phyloP scores from a whole-genome alignment of 2,888 invertebrate species.

The Leptopilina syphax region DNA sequence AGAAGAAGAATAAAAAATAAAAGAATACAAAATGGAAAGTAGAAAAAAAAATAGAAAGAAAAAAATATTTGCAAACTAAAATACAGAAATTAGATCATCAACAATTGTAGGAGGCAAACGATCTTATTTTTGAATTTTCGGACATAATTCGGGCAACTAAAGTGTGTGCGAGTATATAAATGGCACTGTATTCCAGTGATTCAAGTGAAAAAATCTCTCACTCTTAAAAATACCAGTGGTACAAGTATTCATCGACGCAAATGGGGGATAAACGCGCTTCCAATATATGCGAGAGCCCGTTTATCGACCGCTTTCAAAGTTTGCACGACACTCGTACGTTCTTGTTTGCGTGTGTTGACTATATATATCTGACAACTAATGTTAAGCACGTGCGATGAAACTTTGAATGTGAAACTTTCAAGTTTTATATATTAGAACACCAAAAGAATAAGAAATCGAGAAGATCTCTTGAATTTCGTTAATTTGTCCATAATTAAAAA shows the following conservation, averaged over 20 bases:
- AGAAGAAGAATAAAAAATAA: too few species aligned
- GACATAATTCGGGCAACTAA: background rate
- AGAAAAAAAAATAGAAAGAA: background rate
- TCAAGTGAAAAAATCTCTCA: background rate
- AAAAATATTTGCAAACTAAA: too few species aligned
- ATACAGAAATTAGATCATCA: too few species aligned
- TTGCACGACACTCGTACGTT: constrained; percentile 50
- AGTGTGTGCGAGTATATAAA: background rate
- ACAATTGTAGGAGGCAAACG: too few species aligned
- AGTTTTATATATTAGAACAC: background rate
- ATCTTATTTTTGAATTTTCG: background rate
- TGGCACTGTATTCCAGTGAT: constrained; percentile 4
- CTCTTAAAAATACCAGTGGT: constrained; percentile 13
- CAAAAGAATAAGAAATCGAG: background rate
- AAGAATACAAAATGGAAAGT: too few species aligned
- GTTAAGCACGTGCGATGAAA: constrained; percentile 55
- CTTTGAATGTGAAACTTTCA: constrained; percentile 35
- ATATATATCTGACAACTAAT: constrained; percentile 39
- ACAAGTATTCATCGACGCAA: constrained; percentile 45
- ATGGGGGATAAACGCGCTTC: constrained; percentile 56
- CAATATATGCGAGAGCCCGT: constrained; percentile 55
- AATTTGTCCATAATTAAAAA: too few species aligned
- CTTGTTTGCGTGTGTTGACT: constrained; percentile 24
- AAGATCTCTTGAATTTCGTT: background rate
- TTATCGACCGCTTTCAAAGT: constrained; percentile 58